These are phyloP conservation scores for Mylabris sibirica DNA, from an alignment of 2,888 invertebrate species.

Conservation along the genomic window DNA sequence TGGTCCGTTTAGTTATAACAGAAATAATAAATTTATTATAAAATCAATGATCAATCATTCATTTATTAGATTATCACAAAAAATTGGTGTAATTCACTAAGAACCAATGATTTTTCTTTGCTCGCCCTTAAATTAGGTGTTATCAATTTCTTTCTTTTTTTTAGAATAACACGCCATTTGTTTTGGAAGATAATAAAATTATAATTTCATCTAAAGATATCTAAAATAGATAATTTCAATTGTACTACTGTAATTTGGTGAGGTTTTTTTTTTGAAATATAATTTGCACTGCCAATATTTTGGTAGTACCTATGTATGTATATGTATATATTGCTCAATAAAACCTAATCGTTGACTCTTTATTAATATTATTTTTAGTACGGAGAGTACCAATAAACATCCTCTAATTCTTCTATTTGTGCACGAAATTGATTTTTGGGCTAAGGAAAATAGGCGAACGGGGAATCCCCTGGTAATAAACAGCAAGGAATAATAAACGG, in stretches of 20 bases:
- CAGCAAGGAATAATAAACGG: too few relatives aligned
- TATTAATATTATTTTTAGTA: neutral
- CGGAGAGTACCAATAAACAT: too few relatives aligned
- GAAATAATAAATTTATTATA: neutral
- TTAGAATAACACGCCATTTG: constrained; percentile 8
- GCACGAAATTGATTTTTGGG: too few relatives aligned
- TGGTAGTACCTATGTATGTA: neutral
- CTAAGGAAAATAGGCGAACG: too few relatives aligned
- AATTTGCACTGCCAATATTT: neutral
- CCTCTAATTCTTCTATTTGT: too few relatives aligned
- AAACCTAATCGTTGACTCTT: constrained; percentile 6
- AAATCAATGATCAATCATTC: too few relatives aligned
- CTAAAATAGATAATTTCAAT: neutral
- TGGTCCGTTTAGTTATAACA: too few relatives aligned
- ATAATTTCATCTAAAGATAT: neutral
- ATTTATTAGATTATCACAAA: constrained; percentile 11
- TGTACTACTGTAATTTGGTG: neutral
- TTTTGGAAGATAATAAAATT: neutral
- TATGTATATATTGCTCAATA: neutral
- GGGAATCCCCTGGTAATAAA: too few relatives aligned
- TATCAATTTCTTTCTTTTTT: constrained; percentile 7
- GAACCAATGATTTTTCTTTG: neutral
- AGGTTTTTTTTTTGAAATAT: neutral
- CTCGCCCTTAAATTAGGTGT: neutral
- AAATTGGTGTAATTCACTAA: neutral